Evolutionary conservation across 2,888 invertebrate species (phyloP).

Genomic region (Polymixis flavicincta): DNA sequence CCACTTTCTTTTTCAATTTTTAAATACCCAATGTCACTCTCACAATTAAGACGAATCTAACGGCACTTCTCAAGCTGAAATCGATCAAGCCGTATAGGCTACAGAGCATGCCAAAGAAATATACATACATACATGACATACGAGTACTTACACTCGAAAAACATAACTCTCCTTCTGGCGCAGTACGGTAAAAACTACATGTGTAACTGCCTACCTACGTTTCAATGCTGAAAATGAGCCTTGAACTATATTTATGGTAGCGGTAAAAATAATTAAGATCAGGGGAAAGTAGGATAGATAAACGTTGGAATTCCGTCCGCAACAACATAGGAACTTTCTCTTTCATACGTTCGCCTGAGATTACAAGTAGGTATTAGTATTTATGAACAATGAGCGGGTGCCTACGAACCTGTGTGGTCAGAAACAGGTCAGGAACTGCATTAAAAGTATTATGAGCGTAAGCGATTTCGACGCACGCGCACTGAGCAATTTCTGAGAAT

Average conservation of each 20-base stretch:
- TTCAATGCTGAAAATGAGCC: slow-evolving; percentile 21
- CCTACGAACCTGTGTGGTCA: background rate
- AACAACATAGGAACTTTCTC: slow-evolving; percentile 74
- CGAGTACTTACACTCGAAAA: too few relatives aligned
- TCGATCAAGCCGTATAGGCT: too few relatives aligned
- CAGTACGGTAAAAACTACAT: slow-evolving; percentile 30
- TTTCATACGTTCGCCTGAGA: slow-evolving; percentile 70
- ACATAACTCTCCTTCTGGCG: too few relatives aligned
- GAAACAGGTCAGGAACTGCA: background rate
- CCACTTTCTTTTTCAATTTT: too few relatives aligned
- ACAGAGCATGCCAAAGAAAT: too few relatives aligned
- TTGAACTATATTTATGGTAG: slow-evolving; percentile 52
- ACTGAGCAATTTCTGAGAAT: slow-evolving; percentile 14
- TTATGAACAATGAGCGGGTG: slow-evolving; percentile 39
- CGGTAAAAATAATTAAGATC: slow-evolving; percentile 45
- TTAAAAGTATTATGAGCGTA: slow-evolving; percentile 5
- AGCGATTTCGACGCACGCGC: slow-evolving; percentile 6
- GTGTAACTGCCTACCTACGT: background rate
- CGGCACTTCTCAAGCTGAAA: too few relatives aligned
- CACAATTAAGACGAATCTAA: too few relatives aligned
- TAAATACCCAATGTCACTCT: too few relatives aligned
- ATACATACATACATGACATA: too few relatives aligned
- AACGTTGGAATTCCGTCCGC: slow-evolving; percentile 73
- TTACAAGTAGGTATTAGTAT: slow-evolving; percentile 67
- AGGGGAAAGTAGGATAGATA: slow-evolving; percentile 76